Evolutionary conservation across 2,888 invertebrate species (phyloP), one percentile per base, ranked within the genome.

Genomic region (Formica aserva): DNA sequence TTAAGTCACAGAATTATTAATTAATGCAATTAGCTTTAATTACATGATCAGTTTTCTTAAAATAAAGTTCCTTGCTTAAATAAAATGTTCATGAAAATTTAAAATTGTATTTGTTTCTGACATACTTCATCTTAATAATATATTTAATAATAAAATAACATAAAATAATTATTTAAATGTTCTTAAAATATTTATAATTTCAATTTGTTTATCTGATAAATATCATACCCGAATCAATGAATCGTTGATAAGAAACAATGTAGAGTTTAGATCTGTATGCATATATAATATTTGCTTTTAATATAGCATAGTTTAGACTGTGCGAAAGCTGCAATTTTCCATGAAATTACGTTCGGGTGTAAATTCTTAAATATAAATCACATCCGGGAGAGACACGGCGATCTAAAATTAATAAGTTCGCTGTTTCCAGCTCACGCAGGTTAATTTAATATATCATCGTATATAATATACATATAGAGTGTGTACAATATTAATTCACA

Each of bases 321-420:
- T 29, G 38, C 55, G 52, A 38, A 52, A 38, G 38, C 69, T 38
- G 69, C 55, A 77, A 77, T 77, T 77, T 77, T 77, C 69, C 22
- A 38, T 48, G 55, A 55, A 77, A 67, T 77, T 77, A 55, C 38
- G 22, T 41, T 57, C 18, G 52, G 55, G n/a, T 55, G 55, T 77
- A 77, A 69, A 77, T 77, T 69, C 77, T 77, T 41, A 77, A 69
- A 57, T 77, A 69, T 32, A 57, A 77, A 77, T 77, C 55, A 77
- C 66, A 55, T 69, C n/a, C n/a, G 4, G 1, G 29, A 69, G 77
- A 77, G 29, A 66, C 55, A 11, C 41, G n/a, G 6, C n/a, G 15
- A 69, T 69, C 41, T 57, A 77, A 67, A 77, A 77, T 77, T 77
- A 67, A 77, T 67, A 69, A 77, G 55, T 29, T 55, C 38, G 5